phyloP scores from a whole-genome alignment of 2,797 vertebrate genomes.

The Sebastes ruberrimus region DNA sequence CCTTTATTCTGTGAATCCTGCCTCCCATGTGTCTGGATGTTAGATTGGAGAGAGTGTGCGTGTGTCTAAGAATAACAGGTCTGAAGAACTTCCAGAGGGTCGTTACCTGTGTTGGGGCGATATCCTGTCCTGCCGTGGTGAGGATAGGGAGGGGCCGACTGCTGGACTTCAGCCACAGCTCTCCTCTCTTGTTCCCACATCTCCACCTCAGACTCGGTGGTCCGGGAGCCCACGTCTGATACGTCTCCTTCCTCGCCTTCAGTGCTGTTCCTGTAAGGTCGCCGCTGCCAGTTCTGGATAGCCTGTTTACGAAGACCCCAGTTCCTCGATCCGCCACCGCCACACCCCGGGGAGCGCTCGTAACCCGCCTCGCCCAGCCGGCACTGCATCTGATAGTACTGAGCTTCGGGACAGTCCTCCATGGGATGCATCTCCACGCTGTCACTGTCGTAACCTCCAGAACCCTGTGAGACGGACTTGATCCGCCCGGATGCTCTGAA shows the following conservation, averaged over 20 bases:
- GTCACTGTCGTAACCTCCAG: slow-evolving; percentile 95
- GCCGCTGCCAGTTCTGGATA: slow-evolving; percentile 98
- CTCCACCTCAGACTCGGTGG: slow-evolving; percentile 95
- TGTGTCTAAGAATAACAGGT: slow-evolving; percentile 4
- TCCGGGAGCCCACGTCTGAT: slow-evolving; percentile 94
- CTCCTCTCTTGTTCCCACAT: slow-evolving; percentile 90
- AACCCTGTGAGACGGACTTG: slow-evolving; percentile 93
- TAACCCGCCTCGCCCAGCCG: slow-evolving; percentile 81
- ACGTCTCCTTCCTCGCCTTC: slow-evolving; percentile 96
- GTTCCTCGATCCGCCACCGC: slow-evolving; percentile 80
- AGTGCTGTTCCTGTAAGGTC: slow-evolving; percentile 96
- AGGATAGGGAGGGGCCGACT: slow-evolving; percentile 79
- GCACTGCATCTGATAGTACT: slow-evolving; percentile 86
- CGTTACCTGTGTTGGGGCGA: slow-evolving; percentile 85
- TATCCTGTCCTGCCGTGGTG: slow-evolving; percentile 82
- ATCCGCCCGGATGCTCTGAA: slow-evolving; percentile 89
- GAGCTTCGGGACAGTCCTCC: slow-evolving; percentile 87
- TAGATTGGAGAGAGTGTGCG: neutral
- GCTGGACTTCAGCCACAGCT: slow-evolving; percentile 79
- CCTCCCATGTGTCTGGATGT: slow-evolving; percentile 13
- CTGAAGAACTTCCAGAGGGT: neutral
- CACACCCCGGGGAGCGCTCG: slow-evolving; percentile 82
- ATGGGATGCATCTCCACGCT: slow-evolving; percentile 90
- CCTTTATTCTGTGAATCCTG: slow-evolving; percentile 9
- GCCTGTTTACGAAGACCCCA: slow-evolving; percentile 95